Base-by-base conservation (phyloP, 2,113 vertebrate genomes). In the Phasianus colchicus region DNA sequence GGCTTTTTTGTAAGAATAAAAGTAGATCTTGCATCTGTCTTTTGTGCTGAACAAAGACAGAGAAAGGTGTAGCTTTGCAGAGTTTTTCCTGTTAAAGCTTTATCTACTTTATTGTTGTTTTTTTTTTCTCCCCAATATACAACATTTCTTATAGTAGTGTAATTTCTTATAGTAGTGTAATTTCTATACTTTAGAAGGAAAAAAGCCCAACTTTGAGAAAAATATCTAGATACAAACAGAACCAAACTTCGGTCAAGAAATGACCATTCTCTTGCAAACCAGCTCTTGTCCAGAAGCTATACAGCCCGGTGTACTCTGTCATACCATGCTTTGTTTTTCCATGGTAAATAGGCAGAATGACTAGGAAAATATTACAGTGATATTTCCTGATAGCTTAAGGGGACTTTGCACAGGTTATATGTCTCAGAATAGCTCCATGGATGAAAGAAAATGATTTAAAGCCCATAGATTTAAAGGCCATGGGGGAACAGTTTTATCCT, bases 371-470 rank as follows among this genome's bases (percentile, higher is more conserved):
- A 0, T 20, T 22, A 70, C 55, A 29, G 2, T n/a, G 43, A 1
- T 91, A 25, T 66, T 92, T 95, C 29, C 45, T 19, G 27, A 34
- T 50, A 14, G 1, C 38, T 90, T 54, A n/a, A 88, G 43, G 82
- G 30, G 24, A 63, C n/a, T 92, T 74, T 67, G 34, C 88, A 55
- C 76, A 57, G 67, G 63, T 83, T 83, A 30, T 12, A 61, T 13
- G 13, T 20, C 76, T 86, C 76, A 67, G 79, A 93, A 80, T 21
- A 86, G 69, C 86, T 77, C 80, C 17, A 5, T 25, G 69, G 38
- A 69, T 47, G 32, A 77, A 86, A 66, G 52, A 55, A 86, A 83
- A 88, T 88, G 20, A 96, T 92, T 91, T 95, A 93, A 96, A 91
- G 63, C 74, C 81, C 16, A 13, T 18, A 73, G 87, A 92, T 89